These are phyloP conservation scores for Novumbra hubbsi DNA, from an alignment of 2,797 vertebrate species.

Conservation along the genomic window DNA sequence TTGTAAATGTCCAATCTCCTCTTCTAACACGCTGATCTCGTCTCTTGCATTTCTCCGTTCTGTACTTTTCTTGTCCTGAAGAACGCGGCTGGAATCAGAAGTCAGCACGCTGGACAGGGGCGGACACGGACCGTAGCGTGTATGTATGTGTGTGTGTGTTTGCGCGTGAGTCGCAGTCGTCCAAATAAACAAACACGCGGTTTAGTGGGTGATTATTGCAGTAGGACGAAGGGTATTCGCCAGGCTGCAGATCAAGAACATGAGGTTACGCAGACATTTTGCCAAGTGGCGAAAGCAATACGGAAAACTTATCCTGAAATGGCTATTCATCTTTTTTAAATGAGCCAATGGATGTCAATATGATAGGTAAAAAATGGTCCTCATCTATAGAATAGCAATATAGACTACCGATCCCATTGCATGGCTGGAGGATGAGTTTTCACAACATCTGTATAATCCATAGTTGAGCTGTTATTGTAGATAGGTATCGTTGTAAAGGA, in stretches of 20 bases:
- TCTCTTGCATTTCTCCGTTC: slow-evolving; percentile 25
- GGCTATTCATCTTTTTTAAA: slow-evolving; percentile 37
- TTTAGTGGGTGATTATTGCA: slow-evolving; percentile 52
- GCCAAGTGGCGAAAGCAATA: slow-evolving; percentile 64
- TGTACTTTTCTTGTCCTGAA: slow-evolving; percentile 34
- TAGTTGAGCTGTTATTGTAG: background rate
- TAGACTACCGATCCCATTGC: slow-evolving; percentile 23
- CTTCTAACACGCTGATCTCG: slow-evolving; percentile 34
- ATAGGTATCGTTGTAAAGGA: slow-evolving; percentile 6
- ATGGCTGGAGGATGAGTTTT: slow-evolving; percentile 9
- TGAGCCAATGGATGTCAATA: slow-evolving; percentile 17
- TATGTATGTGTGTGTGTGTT: slow-evolving; percentile 36
- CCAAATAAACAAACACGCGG: slow-evolving; percentile 48
- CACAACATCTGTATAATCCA: slow-evolving; percentile 36
- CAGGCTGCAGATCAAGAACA: slow-evolving; percentile 45
- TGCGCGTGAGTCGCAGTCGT: slow-evolving; percentile 44
- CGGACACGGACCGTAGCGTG: slow-evolving; percentile 46
- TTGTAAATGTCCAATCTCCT: slow-evolving; percentile 51
- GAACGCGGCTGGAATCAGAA: slow-evolving; percentile 45
- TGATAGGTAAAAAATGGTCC: slow-evolving; percentile 26
- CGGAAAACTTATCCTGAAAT: slow-evolving; percentile 34
- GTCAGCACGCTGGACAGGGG: slow-evolving; percentile 51
- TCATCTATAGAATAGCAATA: slow-evolving; percentile 3
- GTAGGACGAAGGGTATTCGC: slow-evolving; percentile 48
- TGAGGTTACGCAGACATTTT: slow-evolving; percentile 43